These are phyloP conservation scores for Aporrectodea caliginosa DNA, from an alignment of 1,140 invertebrate species.

Conservation along the genomic window DNA sequence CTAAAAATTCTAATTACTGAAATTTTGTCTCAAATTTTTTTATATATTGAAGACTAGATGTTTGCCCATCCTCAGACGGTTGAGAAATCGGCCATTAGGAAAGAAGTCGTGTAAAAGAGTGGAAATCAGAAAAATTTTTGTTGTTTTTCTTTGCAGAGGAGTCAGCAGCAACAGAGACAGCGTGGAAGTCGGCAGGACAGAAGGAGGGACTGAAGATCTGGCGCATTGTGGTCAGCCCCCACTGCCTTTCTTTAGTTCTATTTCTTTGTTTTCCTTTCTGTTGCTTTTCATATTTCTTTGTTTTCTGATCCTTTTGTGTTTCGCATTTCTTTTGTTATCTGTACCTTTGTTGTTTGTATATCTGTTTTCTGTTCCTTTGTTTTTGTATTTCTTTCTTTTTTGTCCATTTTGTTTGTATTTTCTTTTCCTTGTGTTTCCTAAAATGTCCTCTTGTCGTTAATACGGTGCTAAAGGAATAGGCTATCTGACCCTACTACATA, in stretches of 20 bases:
- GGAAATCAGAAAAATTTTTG: not conserved
- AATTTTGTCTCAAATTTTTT: not conserved
- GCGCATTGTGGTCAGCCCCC: conserved; percentile 44
- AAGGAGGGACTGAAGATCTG: conserved; percentile 46
- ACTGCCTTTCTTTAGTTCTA: too few species aligned
- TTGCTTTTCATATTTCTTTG: too few species aligned
- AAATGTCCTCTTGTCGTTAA: not conserved
- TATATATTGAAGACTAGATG: not conserved
- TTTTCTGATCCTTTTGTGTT: too few species aligned
- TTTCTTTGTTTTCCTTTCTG: too few species aligned
- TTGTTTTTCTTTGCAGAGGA: conserved; percentile 41
- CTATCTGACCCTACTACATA: too few species aligned
- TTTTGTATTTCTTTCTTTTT: not conserved
- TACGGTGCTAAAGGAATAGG: not conserved
- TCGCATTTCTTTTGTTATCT: not conserved
- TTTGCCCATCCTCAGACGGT: too few species aligned
- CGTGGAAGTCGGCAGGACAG: conserved; percentile 44
- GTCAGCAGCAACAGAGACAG: conserved; percentile 47
- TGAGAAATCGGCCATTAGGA: too few species aligned
- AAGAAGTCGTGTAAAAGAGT: too few species aligned
- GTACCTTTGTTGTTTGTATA: not conserved
- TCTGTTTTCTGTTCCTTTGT: not conserved
- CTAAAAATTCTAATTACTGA: too few species aligned
- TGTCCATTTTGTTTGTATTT: not conserved
- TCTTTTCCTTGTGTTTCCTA: not conserved